Base-by-base conservation (phyloP, 2,113 vertebrate species). In the Formicarius rufipectus region DNA sequence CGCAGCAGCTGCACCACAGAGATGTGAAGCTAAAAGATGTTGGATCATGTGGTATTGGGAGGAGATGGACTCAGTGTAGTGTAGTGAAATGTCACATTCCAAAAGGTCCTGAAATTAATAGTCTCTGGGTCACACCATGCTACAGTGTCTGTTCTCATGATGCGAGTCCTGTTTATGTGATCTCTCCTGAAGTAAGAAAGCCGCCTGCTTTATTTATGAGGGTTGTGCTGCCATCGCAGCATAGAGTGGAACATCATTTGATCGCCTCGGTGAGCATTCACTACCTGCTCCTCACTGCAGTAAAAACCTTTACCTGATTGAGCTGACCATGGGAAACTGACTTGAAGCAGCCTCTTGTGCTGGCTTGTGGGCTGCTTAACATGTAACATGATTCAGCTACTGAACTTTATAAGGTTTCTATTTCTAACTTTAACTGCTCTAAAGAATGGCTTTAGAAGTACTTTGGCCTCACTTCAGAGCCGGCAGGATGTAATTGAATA, bases 51-150 rank as follows among this genome's bases (percentile, higher is more conserved):
- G 86, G 66, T 58, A 7, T 74, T 47, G 17, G 49, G 37, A 56
- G 86, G 93, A 87, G 94, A 74, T 83, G 91, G 85, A 97, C 94
- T 97, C 89, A 2, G 73, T 96, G 96, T 94, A 67, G 96, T 93
- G 84, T 27, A 87, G 95, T 80, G 93, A 98, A 99, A 99, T 98
- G 97, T 98, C 98, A 97, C 96, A 71, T 98, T 98, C 94, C 94
- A 79, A 81, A 97, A 97, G 79, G 93, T 85, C 96, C 95, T 97
- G 95, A 95, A 96, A 97, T 96, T 40, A 92, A 86, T 93, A 84
- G 84, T 93, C 80, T 92, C 58, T 35, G 35, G 95, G 97, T 98
- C 96, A 77, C 76, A 95, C 96, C 96, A 42, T n/a, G 19, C 92
- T 84, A 86, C 73, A 74, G 92, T 92, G 81, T 96, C 85, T 80